Evolutionary conservation across 2,888 invertebrate genomes (phyloP), one percentile per base, ranked within the genome.

Genomic region (Mystacides longicornis): DNA sequence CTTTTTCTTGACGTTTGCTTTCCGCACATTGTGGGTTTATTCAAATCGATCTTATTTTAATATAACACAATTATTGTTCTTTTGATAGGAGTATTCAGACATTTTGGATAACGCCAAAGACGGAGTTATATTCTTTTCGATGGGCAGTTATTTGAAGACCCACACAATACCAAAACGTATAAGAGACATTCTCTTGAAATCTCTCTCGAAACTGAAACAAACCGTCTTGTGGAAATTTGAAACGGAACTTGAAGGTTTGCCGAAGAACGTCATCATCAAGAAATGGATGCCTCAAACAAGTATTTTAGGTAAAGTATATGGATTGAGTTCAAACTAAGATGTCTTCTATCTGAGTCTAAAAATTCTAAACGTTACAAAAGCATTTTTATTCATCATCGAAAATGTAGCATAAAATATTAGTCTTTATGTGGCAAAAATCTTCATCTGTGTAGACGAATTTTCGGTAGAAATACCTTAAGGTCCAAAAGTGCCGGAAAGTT

Each of bases 171-270:
- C 74, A 0, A 65, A 67, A 0, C 63, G 66, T 18, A 56, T 69
- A 1, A 71, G 70, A 55, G 58, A 55, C 3, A 64, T 63, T 0
- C 58, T 79, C 4, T 9, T 77, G 0, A 64, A 67, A 20, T 67
- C 72, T 43, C 75, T 80, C 45, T 66, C 70, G 2, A 64, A 61
- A 1, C 60, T 80, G 19, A 74, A 75, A 47, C 74, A 78, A 62
- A 72, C 71, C 1, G 73, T 79, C 0, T 60, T 80, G 14, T 76
- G 75, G 76, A 77, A 75, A 62, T 73, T 71, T 55, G 73, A 73
- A 62, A 68, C 69, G 2, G 69, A 69, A 3, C 56, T 72, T 50
- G 64, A 68, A 0, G 64, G 68, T 31, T 14, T 64, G 3, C 74
- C 75, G 0, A 63, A 65, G 3, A 79, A 79, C 61, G 71, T 79